Evolutionary conservation across 2,113 vertebrate genomes (phyloP), one percentile per base, ranked within the genome.

Genomic region (Eulemur macaco): DNA sequence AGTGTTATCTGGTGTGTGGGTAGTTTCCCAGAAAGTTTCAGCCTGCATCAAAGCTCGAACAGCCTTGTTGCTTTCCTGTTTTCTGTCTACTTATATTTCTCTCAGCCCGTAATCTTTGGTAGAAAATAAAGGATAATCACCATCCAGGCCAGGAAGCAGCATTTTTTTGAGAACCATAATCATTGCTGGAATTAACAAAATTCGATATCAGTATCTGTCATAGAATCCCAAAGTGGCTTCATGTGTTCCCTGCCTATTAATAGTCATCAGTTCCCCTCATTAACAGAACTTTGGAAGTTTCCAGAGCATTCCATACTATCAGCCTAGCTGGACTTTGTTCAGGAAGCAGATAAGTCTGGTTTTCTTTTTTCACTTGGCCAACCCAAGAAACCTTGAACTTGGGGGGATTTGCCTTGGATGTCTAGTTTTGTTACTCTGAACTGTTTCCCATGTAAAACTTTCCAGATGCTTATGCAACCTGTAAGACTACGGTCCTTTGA

Each of bases 401-500:
- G 85, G 13, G 42, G n/a, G 34, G 52, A 71, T 91, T 94, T 89
- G 42, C 56, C 69, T 94, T 77, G 45, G 23, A 86, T 84, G 14
- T 85, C 45, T n/a, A 78, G 29, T 58, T 84, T 93, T 93, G 80
- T 93, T 89, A 84, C 69, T 77, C 9, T 81, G 82, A 92, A 84
- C 64, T 4, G 5, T 89, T 91, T 95, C 83, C 68, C 60, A 34
- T 50, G 64, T 86, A 81, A 96, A 95, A 96, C 31, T 87, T 93
- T 94, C 89, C 87, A 39, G 47, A 42, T 45, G 42, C 71, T 97
- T 96, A 76, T 84, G 96, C 63, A 82, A 91, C 81, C 74, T 95
- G 42, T 94, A 97, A 93, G 91, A 94, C 68, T 60, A 86, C 17
- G 84, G 63, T 64, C 76, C 96, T 98, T 98, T 98, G 97, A 97